phyloP scores from a whole-genome alignment of 2,888 invertebrate species.

The Antitype chi region DNA sequence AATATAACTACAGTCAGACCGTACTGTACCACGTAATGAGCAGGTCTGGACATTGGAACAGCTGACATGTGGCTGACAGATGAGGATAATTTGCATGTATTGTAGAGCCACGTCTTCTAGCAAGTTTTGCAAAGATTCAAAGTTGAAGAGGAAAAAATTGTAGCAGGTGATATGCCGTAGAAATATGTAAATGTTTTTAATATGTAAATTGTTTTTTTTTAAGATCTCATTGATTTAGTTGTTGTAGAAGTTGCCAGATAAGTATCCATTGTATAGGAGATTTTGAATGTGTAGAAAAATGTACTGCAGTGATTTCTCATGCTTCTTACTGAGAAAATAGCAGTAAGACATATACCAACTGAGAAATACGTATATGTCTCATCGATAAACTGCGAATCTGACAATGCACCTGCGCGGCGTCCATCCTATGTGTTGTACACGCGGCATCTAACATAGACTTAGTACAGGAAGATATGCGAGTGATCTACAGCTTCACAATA shows the following conservation, averaged over 20 bases:
- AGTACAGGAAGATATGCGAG: conserved; percentile 22
- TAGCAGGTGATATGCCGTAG: not conserved
- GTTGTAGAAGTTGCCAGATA: not conserved
- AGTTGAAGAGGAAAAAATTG: not conserved
- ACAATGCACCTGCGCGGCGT: conserved; percentile 34
- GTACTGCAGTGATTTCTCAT: conserved; percentile 10
- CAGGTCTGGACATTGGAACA: conserved; percentile 49
- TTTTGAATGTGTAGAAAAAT: not conserved
- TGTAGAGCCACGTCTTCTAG: conserved; percentile 4
- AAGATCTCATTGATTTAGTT: not conserved
- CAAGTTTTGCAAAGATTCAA: not conserved
- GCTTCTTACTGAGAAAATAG: conserved; percentile 7
- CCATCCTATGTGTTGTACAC: conserved; percentile 32
- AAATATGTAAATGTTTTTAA: conserved; percentile 3
- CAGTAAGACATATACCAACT: conserved; percentile 4
- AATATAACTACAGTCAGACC: conserved; percentile 34
- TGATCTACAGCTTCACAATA: conserved; percentile 9
- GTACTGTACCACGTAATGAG: conserved; percentile 41
- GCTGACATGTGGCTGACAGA: conserved; percentile 36
- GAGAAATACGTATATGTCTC: conserved; percentile 4
- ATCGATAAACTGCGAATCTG: conserved; percentile 22
- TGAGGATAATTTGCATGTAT: conserved; percentile 30
- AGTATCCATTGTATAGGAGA: not conserved
- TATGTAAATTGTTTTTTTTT: not conserved
- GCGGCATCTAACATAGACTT: conserved; percentile 17